Percentiles rank a stretch among this genome's conserved stretches.
phyloP scores from a whole-genome alignment of 1,140 invertebrate species.

The Papilio dardanus region DNA sequence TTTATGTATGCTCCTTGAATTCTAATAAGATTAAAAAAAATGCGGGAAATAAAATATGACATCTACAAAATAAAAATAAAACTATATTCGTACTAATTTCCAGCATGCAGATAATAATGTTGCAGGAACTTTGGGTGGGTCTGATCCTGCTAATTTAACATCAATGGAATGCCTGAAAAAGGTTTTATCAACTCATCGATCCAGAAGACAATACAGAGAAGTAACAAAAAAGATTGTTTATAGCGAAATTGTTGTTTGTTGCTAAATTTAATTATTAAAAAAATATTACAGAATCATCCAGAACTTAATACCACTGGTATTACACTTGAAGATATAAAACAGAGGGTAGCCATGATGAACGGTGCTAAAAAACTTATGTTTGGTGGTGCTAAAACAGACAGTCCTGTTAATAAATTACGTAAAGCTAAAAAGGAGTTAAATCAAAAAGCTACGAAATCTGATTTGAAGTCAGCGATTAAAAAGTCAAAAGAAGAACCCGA shows the following conservation, averaged over 20 bases:
- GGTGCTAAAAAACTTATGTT: conserved; percentile 76
- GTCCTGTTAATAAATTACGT: conserved; percentile 61
- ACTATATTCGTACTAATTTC: conserved; percentile 49
- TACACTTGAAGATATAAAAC: conserved; percentile 76
- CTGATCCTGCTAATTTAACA: conserved; percentile 58
- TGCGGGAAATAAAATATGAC: too few species aligned
- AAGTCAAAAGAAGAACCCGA: conserved; percentile 67
- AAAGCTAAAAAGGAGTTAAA: conserved; percentile 65
- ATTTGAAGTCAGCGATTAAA: conserved; percentile 54
- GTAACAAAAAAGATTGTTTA: conserved; percentile 45
- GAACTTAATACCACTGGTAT: conserved; percentile 76
- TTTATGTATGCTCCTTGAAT: too few species aligned
- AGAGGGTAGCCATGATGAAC: conserved; percentile 73
- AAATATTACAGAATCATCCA: conserved; percentile 70
- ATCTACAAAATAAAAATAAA: too few species aligned
- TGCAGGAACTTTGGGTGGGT: conserved; percentile 67
- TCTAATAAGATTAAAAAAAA: too few species aligned
- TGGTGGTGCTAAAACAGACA: conserved; percentile 68
- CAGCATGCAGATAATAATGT: conserved; percentile 66
- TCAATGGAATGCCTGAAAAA: conserved; percentile 72
- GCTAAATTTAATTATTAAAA: not conserved
- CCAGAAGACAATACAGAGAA: conserved; percentile 71
- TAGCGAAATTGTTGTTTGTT: not conserved
- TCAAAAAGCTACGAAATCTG: conserved; percentile 50
- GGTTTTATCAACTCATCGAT: conserved; percentile 66